Evolutionary conservation across 2,888 invertebrate genomes (phyloP), one percentile per base, ranked within the genome.

Genomic region (Hypolimnas misippus): DNA sequence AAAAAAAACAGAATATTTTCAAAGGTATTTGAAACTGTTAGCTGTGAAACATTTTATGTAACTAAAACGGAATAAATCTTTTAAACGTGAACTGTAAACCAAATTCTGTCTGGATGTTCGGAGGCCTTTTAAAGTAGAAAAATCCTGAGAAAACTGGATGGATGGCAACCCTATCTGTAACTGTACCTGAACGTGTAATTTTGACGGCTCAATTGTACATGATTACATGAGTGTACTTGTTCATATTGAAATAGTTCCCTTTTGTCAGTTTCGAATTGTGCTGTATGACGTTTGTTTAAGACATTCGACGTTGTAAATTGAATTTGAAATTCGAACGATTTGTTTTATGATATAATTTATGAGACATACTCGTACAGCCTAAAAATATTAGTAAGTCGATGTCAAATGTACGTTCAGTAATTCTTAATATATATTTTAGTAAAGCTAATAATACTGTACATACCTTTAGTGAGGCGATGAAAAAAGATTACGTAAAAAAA

Each of bases 371-470:
- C n/a, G n/a, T n/a, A n/a, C 35, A 38, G 35, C 35, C n/a, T n/a
- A 25, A 25, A 25, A 25, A 3, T 3, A 25, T 25, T 12, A 7
- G n/a, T 16, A 10, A 10, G 42, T n/a, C 46, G 60, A 19, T 29
- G 40, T 25, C 42, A 61, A 61, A 61, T 49, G 55, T 61, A 61
- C 38, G 54, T 55, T 61, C 49, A 52, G 35, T 64, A 66, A 64
- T 62, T 57, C 62, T 62, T 70, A 70, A 61, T 59, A 57, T 73
- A 74, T 71, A 82, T 81, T 89, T 61, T 61, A 61, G 61, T 61
- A 61, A 55, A 61, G 87, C 91, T 91, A 91, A 82, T 91, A 90
- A 91, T 91, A 91, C 91, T 91, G 91, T 91, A 91, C 91, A 91
- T 84, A 61, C 61, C 59, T 63, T 63, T 63, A 59, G 58, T 58